phyloP scores from a whole-genome alignment of 2,797 vertebrate species.

The Denticeps clupeoides region DNA sequence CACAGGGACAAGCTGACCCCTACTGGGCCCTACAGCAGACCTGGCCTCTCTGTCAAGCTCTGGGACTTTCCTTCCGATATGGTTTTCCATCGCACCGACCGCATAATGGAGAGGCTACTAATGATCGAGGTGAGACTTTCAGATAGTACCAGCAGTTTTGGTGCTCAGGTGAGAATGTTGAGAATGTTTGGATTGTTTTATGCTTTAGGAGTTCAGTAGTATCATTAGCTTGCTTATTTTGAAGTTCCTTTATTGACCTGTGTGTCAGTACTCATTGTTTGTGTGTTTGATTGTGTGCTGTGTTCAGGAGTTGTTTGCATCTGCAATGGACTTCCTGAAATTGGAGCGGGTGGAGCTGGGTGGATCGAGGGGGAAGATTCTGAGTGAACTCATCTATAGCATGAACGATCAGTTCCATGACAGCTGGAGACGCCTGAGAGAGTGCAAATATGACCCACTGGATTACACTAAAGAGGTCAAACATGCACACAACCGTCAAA shows the following conservation, averaged over 20 bases:
- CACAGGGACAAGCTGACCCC: constrained; percentile 34
- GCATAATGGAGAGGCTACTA: constrained; percentile 47
- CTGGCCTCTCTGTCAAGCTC: constrained; percentile 26
- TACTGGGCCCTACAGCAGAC: constrained; percentile 37
- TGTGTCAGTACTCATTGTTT: not conserved
- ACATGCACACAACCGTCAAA: not conserved
- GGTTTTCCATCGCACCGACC: constrained; percentile 49
- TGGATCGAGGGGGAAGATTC: constrained; percentile 53
- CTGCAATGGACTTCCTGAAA: constrained; percentile 60
- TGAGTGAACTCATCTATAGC: constrained; percentile 52
- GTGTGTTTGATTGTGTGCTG: not conserved
- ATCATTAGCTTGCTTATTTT: too few relatives aligned
- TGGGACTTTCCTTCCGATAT: constrained; percentile 58
- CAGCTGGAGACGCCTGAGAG: constrained; percentile 52
- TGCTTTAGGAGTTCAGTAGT: too few relatives aligned
- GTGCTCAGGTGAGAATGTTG: too few relatives aligned
- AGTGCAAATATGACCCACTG: constrained; percentile 63
- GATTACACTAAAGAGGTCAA: constrained; percentile 52
- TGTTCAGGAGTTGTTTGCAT: constrained; percentile 49
- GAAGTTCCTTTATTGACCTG: not conserved
- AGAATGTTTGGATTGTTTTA: too few relatives aligned
- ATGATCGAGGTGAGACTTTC: constrained; percentile 53
- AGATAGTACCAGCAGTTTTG: too few relatives aligned
- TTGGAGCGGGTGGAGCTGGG: constrained; percentile 58
- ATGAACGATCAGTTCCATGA: constrained; percentile 63